Percentiles rank a stretch among this genome's conserved stretches.
phyloP scores from a whole-genome alignment of 2,113 vertebrate genomes.

The Egretta garzetta region DNA sequence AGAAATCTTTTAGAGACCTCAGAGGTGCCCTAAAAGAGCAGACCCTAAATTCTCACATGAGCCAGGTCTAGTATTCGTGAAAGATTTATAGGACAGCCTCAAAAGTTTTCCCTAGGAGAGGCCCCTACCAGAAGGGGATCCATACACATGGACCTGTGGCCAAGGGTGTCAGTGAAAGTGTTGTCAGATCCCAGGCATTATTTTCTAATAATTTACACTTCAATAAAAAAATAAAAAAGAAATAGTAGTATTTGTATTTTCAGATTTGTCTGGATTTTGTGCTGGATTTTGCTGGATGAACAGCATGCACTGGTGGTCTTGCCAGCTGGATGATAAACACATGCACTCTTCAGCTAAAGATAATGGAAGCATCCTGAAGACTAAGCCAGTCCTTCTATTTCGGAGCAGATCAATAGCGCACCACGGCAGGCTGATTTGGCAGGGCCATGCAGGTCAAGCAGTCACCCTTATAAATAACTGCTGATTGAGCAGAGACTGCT shows the following conservation, averaged over 20 bases:
- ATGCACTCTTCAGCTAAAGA: background rate
- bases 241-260: background rate
- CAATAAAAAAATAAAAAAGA: background rate
- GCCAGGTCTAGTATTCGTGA: background rate
- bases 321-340: background rate
- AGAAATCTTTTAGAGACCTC: background rate
- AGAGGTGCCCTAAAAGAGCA: background rate
- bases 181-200: background rate
- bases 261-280: background rate
- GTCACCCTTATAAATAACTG: conserved; percentile 6
- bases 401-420: background rate
- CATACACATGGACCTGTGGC: accelerated
- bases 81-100: background rate
- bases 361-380: background rate
- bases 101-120: background rate
- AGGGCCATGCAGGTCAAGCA: background rate
- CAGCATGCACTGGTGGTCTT: background rate
- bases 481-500: background rate
- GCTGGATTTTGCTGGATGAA: background rate
- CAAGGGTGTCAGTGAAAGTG: background rate
- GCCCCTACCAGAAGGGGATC: background rate
- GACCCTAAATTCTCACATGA: background rate
- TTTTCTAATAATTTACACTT: background rate
- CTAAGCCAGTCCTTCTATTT: background rate
- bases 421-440: background rate